Percentiles rank a stretch among this genome's conserved stretches.
Evolutionary conservation across 2,797 vertebrate species (phyloP).

Genomic region (Chaetophractus vellerosus): DNA sequence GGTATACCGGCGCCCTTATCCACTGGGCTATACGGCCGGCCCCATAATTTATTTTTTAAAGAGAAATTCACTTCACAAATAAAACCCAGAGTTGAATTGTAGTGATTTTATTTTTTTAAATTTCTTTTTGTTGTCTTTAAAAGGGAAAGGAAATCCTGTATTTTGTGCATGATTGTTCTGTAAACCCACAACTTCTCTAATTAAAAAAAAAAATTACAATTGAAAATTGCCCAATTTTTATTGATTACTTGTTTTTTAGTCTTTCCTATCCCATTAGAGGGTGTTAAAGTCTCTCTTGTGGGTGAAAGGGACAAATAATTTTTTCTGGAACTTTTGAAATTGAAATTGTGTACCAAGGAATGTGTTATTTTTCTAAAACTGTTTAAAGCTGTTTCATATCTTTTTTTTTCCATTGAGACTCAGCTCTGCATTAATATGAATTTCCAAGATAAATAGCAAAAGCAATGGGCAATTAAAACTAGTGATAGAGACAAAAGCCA

Average conservation of each 20-base stretch:
- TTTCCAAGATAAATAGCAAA: neutral
- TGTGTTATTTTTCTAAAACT: neutral
- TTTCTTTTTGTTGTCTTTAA: neutral
- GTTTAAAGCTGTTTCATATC: neutral
- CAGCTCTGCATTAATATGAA: neutral
- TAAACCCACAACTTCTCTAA: too few species aligned
- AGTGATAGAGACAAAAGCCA: neutral
- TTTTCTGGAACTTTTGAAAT: neutral
- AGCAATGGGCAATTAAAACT: neutral
- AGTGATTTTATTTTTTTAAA: neutral
- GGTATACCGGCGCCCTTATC: too few species aligned
- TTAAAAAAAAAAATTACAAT: neutral
- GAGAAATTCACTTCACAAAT: neutral
- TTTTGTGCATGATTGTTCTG: too few species aligned
- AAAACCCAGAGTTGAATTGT: neutral
- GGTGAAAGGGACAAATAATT: neutral
- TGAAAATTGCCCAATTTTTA: neutral
- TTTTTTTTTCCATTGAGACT: neutral
- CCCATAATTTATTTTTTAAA: too few species aligned
- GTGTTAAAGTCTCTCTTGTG: neutral
- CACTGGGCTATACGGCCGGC: too few species aligned
- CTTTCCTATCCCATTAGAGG: neutral
- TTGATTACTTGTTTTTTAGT: neutral
- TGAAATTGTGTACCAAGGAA: neutral
- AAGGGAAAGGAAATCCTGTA: neutral